These are phyloP conservation scores for Hoplodrina blanda DNA, from an alignment of 2,888 invertebrate genomes.

Conservation along the genomic window DNA sequence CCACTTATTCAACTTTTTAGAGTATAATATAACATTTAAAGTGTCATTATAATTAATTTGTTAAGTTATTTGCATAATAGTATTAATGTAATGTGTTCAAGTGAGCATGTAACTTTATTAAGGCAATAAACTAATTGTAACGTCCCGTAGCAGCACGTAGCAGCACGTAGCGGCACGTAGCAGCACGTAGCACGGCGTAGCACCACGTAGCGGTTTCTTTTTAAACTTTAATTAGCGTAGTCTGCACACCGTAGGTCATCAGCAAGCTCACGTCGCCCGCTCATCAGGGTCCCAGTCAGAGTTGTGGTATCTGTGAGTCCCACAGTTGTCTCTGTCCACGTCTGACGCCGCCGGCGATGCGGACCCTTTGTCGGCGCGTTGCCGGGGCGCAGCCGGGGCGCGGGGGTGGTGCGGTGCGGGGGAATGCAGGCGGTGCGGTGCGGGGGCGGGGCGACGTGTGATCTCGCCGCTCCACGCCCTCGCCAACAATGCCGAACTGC, in stretches of 20 bases:
- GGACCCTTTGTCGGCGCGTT: slow-evolving; percentile 64
- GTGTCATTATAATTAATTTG: slow-evolving; percentile 48
- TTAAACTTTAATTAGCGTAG: background rate
- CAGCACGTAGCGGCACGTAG: slow-evolving; percentile 23
- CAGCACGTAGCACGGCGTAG: slow-evolving; percentile 15
- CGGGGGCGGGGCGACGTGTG: slow-evolving; percentile 42
- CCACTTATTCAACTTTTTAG: slow-evolving; percentile 38
- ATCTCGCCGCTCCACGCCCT: slow-evolving; percentile 62
- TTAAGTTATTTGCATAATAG: slow-evolving; percentile 41
- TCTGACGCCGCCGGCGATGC: slow-evolving; percentile 37
- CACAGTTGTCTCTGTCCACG: slow-evolving; percentile 47
- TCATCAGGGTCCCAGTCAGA: slow-evolving; percentile 2
- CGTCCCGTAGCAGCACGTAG: slow-evolving; percentile 34
- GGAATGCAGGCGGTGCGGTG: slow-evolving; percentile 16
- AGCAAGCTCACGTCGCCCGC: background rate
- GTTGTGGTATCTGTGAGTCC: slow-evolving; percentile 36
- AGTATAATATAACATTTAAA: slow-evolving; percentile 21
- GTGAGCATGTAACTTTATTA: slow-evolving; percentile 46
- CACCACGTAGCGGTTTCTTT: slow-evolving; percentile 24
- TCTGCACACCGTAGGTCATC: background rate
- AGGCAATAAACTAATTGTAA: slow-evolving; percentile 37
- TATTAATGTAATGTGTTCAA: slow-evolving; percentile 28
- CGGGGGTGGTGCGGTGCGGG: slow-evolving; percentile 44
- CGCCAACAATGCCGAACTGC: slow-evolving; percentile 37
- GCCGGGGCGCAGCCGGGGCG: slow-evolving; percentile 43